phyloP scores from a whole-genome alignment of 2,797 vertebrate genomes.

The Poeciliopsis presidionis region DNA sequence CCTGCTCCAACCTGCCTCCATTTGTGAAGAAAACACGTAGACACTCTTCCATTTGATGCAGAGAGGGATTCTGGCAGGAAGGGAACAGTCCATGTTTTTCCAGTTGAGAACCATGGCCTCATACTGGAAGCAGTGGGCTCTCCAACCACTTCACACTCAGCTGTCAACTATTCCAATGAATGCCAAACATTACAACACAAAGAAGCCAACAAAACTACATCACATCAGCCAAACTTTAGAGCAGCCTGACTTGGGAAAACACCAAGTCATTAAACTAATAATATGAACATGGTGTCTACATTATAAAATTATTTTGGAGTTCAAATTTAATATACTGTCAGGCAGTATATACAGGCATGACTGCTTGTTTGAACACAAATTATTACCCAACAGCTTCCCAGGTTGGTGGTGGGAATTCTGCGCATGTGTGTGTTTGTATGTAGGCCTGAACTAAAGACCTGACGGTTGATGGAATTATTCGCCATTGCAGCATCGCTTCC shows the following conservation, averaged over 20 bases:
- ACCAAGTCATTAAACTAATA: constrained; percentile 33
- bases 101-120: background rate
- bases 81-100: background rate
- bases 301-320: constrained; percentile 25
- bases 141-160: background rate
- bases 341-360: constrained; percentile 11
- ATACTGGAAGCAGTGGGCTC: background rate
- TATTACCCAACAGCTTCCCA: constrained; percentile 23
- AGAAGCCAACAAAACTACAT: background rate
- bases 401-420: background rate
- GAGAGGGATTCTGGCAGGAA: background rate
- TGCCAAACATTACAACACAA: background rate
- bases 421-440: constrained; percentile 3
- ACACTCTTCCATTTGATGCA: background rate
- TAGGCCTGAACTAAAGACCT: constrained; percentile 29
- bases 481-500: constrained; percentile 28
- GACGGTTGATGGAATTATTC: constrained; percentile 33
- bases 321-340: background rate
- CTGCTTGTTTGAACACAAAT: constrained; percentile 21
- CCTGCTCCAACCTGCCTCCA: background rate
- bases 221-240: constrained; percentile 17
- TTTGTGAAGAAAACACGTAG: background rate
- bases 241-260: constrained; percentile 41
- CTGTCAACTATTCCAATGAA: background rate
- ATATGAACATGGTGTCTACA: constrained; percentile 29